Percentiles rank a stretch among this genome's conserved stretches.
phyloP scores from a whole-genome alignment of 2,797 vertebrate genomes.

The Toxotes lorentzi region DNA sequence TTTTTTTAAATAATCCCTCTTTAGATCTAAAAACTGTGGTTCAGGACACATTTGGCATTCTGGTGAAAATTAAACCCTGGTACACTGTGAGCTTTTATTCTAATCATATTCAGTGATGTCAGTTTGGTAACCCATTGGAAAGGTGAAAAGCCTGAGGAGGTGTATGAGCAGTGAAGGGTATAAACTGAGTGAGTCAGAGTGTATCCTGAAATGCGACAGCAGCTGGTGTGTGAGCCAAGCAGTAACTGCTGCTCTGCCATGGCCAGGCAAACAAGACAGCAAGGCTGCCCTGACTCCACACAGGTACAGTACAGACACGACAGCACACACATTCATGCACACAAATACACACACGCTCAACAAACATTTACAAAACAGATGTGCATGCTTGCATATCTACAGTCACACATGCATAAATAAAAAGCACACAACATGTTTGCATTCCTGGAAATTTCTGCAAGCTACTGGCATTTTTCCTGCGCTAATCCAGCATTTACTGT shows the following conservation, averaged over 20 bases:
- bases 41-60: too few species aligned
- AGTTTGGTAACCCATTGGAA: conserved; percentile 42
- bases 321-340: conserved; percentile 1
- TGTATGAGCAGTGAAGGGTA: conserved; percentile 60
- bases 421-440: conserved; percentile 20
- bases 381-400: background rate
- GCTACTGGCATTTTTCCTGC: conserved; percentile 29
- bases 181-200: conserved; percentile 64
- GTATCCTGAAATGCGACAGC: conserved; percentile 60
- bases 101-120: conserved; percentile 51
- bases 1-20: background rate
- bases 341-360: background rate
- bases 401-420: conserved; percentile 16
- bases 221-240: conserved; percentile 61
- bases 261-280: conserved; percentile 39
- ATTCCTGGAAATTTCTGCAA: conserved; percentile 56
- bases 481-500: conserved; percentile 70
- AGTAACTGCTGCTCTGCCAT: conserved; percentile 38
- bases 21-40: background rate
- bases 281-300: conserved; percentile 14
- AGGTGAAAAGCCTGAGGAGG: conserved; percentile 57
- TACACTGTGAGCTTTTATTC: conserved; percentile 17
- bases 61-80: background rate
- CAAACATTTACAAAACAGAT: conserved; percentile 6
- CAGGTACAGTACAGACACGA: conserved; percentile 26